Percentiles rank a stretch among this genome's conserved stretches.
Conservation (phyloP, 1,140 invertebrate genomes). For the Philaenus spumarius region DNA sequence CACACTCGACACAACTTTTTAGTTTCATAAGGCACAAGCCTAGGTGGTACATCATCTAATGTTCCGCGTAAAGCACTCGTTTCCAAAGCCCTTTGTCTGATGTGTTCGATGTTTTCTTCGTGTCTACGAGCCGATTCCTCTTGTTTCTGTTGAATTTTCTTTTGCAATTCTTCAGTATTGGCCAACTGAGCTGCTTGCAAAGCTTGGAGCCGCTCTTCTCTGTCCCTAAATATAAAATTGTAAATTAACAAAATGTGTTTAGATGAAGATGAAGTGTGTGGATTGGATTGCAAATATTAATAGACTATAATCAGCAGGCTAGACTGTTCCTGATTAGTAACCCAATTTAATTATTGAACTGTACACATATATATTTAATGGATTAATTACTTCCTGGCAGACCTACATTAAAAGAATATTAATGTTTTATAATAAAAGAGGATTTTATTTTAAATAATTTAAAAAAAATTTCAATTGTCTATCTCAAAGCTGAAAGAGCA, state of each 20-base stretch:
- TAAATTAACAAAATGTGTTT: neutral
- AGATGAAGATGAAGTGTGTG: no score
- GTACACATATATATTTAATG: no score
- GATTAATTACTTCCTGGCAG: no score
- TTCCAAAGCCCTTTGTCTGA: conserved; percentile 78
- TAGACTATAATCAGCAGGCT: neutral
- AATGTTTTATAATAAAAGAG: no score
- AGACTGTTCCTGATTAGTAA: no score
- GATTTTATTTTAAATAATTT: no score
- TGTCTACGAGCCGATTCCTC: conserved; percentile 79
- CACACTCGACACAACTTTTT: conserved; percentile 67
- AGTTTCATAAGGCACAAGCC: conserved; percentile 60
- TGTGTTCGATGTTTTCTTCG: conserved; percentile 85
- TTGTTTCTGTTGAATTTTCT: conserved; percentile 86
- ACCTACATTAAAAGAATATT: no score
- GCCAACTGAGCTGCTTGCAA: conserved; percentile 78
- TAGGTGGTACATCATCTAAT: conserved; percentile 56
- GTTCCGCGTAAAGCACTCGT: conserved; percentile 60
- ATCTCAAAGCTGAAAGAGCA: no score
- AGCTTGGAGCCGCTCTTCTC: conserved; percentile 68
- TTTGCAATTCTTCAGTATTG: conserved; percentile 78
- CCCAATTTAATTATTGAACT: neutral
- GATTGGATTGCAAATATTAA: no score
- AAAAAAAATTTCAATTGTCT: no score
- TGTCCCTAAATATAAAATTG: conserved; percentile 44